Evolutionary conservation across 1,140 invertebrate genomes (phyloP).

Genomic region (Cydia strobilella): DNA sequence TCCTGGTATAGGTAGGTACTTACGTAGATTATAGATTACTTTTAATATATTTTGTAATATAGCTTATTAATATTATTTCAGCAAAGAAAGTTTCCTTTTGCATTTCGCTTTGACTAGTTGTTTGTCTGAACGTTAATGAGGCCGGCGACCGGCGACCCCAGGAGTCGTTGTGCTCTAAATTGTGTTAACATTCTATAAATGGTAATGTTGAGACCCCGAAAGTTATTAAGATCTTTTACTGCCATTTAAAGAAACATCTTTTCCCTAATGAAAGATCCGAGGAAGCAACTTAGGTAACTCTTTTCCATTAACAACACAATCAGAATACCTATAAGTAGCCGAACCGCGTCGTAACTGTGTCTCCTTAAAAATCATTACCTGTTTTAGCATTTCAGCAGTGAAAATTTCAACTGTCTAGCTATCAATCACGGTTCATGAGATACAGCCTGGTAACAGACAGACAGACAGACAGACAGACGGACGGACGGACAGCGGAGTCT

Average conservation of each 20-base stretch:
- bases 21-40: too few species aligned
- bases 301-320: neutral
- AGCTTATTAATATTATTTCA: constrained; percentile 1
- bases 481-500: too few species aligned
- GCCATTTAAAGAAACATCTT: neutral
- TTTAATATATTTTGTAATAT: too few species aligned
- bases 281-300: neutral
- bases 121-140: constrained; percentile 32
- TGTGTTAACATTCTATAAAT: constrained; percentile 17
- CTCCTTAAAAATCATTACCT: neutral
- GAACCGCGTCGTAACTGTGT: neutral
- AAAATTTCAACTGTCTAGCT: too few species aligned
- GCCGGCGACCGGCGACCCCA: constrained; percentile 28
- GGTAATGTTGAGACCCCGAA: constrained; percentile 1
- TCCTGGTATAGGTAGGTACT: too few species aligned
- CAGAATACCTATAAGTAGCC: neutral
- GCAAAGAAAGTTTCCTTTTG: neutral
- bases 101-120: constrained; percentile 12
- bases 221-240: constrained; percentile 10
- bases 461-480: too few species aligned
- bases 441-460: too few species aligned
- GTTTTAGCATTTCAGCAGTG: neutral
- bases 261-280: neutral
- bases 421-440: too few species aligned
- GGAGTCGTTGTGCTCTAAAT: constrained; percentile 33